A percentile compares a stretch with the other conserved stretches of the same genome.
These are phyloP conservation scores for Chaitophorus viminalis DNA, from an alignment of 2,888 invertebrate genomes.

Conservation along the genomic window DNA sequence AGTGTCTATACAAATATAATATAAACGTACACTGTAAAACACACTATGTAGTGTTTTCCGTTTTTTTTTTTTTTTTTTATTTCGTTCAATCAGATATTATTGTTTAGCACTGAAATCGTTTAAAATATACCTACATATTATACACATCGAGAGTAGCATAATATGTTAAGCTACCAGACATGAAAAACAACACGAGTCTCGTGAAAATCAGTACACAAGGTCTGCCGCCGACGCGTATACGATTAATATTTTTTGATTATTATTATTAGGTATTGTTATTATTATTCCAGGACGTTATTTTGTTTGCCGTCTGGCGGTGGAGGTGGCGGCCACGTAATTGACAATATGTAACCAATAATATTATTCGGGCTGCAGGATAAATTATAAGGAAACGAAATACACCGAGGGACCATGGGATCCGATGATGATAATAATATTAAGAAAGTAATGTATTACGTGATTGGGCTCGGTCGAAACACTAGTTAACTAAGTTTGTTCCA, in stretches of 20 bases:
- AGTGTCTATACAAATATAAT: slow-evolving; percentile 13
- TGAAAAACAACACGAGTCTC: neutral
- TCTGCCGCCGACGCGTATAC: neutral
- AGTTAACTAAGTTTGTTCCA: slow-evolving; percentile 54
- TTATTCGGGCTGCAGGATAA: slow-evolving; percentile 24
- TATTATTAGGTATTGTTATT: neutral
- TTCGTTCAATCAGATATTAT: neutral
- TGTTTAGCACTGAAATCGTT: slow-evolving; percentile 19
- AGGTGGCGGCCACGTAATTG: slow-evolving; percentile 25
- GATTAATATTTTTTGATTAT: neutral
- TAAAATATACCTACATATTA: slow-evolving; percentile 36
- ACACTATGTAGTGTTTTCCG: neutral
- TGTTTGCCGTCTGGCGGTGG: neutral
- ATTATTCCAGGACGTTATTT: slow-evolving; percentile 42
- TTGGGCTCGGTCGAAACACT: slow-evolving; percentile 40
- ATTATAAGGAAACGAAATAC: slow-evolving; percentile 45
- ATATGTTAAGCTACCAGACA: neutral
- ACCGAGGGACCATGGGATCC: slow-evolving; percentile 15
- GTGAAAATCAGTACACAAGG: slow-evolving; percentile 46
- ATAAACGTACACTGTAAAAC: neutral
- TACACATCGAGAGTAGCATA: no score
- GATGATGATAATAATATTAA: slow-evolving; percentile 49
- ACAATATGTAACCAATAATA: slow-evolving; percentile 46
- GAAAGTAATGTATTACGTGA: slow-evolving; percentile 60
- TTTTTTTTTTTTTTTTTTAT: neutral